A percentile compares a stretch with the other conserved stretches of the same genome.
These are phyloP conservation scores for Ptychadena robeensis DNA, from an alignment of 2,797 vertebrate genomes.

Conservation along the genomic window DNA sequence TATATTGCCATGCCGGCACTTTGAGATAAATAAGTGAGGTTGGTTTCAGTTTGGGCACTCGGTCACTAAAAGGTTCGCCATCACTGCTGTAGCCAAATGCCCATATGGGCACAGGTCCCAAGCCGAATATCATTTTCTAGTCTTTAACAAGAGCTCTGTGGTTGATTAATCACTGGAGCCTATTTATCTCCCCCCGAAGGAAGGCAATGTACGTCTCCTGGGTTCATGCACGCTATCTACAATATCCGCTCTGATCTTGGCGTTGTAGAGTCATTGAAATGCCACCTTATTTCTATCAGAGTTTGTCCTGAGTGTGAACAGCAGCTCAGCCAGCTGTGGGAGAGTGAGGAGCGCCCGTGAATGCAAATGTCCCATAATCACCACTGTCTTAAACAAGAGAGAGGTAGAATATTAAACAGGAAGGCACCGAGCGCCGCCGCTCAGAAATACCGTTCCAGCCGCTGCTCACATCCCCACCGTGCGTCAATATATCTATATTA, in stretches of 20 bases:
- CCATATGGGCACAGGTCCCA: not conserved
- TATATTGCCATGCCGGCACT: too few relatives aligned
- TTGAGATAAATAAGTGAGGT: too few relatives aligned
- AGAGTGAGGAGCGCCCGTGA: conserved; percentile 3
- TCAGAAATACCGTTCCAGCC: not conserved
- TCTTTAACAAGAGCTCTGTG: not conserved
- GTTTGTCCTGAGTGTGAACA: not conserved
- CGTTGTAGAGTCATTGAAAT: conserved; percentile 15
- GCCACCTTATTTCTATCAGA: conserved; percentile 6
- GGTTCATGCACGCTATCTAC: not conserved
- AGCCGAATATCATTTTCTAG: not conserved
- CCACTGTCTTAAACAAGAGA: conserved; percentile 8
- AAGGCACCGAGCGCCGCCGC: not conserved
- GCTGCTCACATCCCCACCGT: not conserved
- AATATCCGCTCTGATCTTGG: not conserved
- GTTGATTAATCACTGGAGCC: conserved; percentile 11
- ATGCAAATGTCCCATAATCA: conserved; percentile 32
- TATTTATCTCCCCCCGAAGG: not conserved
- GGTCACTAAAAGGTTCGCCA: too few relatives aligned
- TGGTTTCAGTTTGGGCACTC: too few relatives aligned
- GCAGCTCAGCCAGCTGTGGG: conserved; percentile 4
- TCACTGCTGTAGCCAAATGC: too few relatives aligned
- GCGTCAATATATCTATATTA: conserved; percentile 13
- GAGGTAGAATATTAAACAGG: conserved; percentile 9
- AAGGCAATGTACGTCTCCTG: not conserved